Base-by-base conservation (phyloP, 2,888 invertebrate genomes). In the Nemotelus nigrinus region DNA sequence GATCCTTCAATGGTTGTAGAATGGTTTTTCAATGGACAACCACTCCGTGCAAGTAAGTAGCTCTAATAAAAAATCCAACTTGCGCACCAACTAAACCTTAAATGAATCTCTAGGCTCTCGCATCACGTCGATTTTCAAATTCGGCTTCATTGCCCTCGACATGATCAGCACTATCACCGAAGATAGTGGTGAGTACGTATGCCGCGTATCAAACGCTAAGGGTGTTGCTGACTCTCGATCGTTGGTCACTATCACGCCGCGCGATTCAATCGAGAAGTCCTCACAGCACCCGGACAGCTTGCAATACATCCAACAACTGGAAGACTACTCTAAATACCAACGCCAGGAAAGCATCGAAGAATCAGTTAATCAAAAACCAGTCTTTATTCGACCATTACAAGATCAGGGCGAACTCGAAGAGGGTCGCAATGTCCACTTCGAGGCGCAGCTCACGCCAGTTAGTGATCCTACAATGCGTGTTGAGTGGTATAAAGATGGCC, bases 1-100 rank as follows among this genome's bases (percentile, higher is more conserved):
- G 98, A 99, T 88, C 97, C 98, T 81, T 94, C 94, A 72, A 96
- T 98, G 96, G 93, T 93, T 84, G 95, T 98, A 83, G 97, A 98
- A 89, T 99, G 98, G 98, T 96, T 93, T 86, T 92, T 94, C 85
- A 96, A 98, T 88, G 97, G 96, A 83, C 92, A 92, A 89, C 94
- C 95, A 85, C 91, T 98, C 83, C 93, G 94, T 91, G 96, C 96
- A 85, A 96, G 97, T 97, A 89, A 90, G 94, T 90, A 53, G 3
- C 47, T n/a, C 8, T 39, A 6, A 60, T 39, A 82, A 65, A 48
- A 25, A 65, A 63, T 3, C 2, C 2, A 25, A 1, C 25, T n/a
- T 25, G 10, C 44, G 44, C 8, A 68, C 7, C 39, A 65, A n/a
- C 25, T 25, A 25, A 25, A 25, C 25, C 25, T 25, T 25, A 25